phyloP scores from a whole-genome alignment of 1,140 invertebrate genomes.

The Harpegnathos saltator region DNA sequence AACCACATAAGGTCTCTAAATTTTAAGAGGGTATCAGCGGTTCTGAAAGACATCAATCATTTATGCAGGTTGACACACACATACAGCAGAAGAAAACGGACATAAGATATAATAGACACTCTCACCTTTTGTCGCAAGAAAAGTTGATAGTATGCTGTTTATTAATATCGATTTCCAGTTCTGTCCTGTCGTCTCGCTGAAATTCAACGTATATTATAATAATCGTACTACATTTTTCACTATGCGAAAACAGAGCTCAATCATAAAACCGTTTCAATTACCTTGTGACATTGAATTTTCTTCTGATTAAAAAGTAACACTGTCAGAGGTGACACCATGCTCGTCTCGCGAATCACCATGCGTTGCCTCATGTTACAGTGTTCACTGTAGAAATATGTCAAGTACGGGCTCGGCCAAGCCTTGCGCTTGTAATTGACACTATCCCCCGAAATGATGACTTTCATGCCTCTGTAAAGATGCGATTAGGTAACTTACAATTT shows the following conservation, averaged over 20 bases:
- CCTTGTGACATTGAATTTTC: constrained; percentile 66
- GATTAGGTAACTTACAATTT: constrained; percentile 54
- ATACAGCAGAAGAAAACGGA: constrained; percentile 5
- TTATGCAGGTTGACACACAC: constrained; percentile 41
- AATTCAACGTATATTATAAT: constrained; percentile 26
- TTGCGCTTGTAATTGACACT: constrained; percentile 87
- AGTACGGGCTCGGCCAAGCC: constrained; percentile 79
- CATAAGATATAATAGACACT: constrained; percentile 68
- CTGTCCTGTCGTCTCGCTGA: neutral
- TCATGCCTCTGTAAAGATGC: constrained; percentile 81
- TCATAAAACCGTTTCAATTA: constrained; percentile 60
- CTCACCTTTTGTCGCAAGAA: constrained; percentile 81
- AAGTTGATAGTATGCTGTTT: constrained; percentile 80
- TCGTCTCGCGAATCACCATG: constrained; percentile 85
- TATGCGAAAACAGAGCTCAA: neutral
- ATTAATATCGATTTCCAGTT: constrained; percentile 73
- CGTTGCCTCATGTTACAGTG: constrained; percentile 84
- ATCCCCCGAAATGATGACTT: constrained; percentile 85
- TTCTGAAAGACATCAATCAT: constrained; percentile 78
- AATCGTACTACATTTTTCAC: neutral
- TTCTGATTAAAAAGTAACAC: constrained; percentile 85
- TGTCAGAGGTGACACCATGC: constrained; percentile 86
- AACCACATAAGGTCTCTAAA: constrained; percentile 86
- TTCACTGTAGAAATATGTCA: constrained; percentile 84
- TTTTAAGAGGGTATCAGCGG: constrained; percentile 83